Evolutionary conservation across 2,888 invertebrate genomes (phyloP), one percentile per base, ranked within the genome.

Genomic region (Sicus ferrugineus): DNA sequence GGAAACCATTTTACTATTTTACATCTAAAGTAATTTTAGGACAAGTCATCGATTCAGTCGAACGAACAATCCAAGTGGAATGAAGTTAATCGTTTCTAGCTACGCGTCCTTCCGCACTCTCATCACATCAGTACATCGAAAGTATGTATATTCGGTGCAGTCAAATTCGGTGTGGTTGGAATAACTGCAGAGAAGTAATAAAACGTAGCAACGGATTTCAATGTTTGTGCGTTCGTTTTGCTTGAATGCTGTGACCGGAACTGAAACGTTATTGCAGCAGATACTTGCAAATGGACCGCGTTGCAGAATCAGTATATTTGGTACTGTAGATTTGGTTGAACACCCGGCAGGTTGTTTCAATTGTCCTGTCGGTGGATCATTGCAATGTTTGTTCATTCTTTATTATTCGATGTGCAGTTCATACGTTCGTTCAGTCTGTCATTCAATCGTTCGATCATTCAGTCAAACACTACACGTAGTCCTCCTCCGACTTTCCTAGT

Each of bases 181-280:
- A n/a, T n/a, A 26, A 23, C 56, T 46, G 50, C 50, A 23, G 26
- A 54, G 28, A 11, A 65, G 11, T 23, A 34, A 65, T 23, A 54
- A 65, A 65, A 65, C 9, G 23, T 23, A 28, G 23, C 14, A 61
- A 42, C 61, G 23, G 26, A 42, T 42, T 16, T 28, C 26, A 54
- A 52, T 26, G 16, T 42, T 62, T 46, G 62, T 62, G 62, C 68
- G 62, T 68, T 56, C 42, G 68, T 62, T 61, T 52, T 38, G 59
- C 64, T 69, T 58, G 64, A 58, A 50, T 59, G 58, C 64, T 58
- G 38, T 48, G 64, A 66, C 64, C 67, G 67, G 71, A 71, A 69
- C 58, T 67, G 31, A 63, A 71, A 67, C 63, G 64, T 69, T 62
- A 69, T 67, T 42, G 67, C 46, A 67, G 59, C 54, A 28, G 9